Percentiles rank a stretch among this genome's conserved stretches.
Conservation (phyloP, 2,888 invertebrate genomes). For the Didymodactylos carnosus region DNA sequence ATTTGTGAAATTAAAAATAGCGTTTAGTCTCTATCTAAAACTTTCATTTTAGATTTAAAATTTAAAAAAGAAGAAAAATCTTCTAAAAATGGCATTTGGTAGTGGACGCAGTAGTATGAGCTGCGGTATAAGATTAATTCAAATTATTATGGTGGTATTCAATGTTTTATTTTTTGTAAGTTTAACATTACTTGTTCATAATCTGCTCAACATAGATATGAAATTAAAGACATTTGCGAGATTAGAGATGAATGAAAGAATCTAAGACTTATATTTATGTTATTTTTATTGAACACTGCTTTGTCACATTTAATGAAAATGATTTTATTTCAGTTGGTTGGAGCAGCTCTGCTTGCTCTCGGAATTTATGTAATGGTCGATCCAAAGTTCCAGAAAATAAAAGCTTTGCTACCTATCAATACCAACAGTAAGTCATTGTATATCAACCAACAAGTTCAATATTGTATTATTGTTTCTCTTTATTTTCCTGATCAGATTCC, state of each 20-base stretch:
- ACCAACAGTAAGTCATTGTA: neutral
- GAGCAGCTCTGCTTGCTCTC: neutral
- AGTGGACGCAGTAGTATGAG: neutral
- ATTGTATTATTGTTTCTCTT: neutral
- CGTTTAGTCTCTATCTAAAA: no score
- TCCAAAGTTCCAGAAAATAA: neutral
- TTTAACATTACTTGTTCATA: neutral
- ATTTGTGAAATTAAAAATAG: no score
- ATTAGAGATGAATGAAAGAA: neutral
- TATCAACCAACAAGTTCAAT: neutral
- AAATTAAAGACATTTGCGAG: no score
- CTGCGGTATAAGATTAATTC: slow-evolving; percentile 3
- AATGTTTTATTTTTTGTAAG: slow-evolving; percentile 13
- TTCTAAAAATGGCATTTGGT: slow-evolving; percentile 4
- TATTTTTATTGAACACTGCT: neutral
- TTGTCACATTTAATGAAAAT: neutral
- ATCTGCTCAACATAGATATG: neutral
- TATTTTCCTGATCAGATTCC: neutral
- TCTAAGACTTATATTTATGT: neutral
- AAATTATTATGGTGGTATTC: neutral
- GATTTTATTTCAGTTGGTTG: neutral
- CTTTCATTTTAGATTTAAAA: no score
- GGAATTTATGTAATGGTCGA: slow-evolving; percentile 7
- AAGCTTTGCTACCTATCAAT: neutral
- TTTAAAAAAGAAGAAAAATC: no score